Percentiles rank a stretch among this genome's conserved stretches.
phyloP scores from a whole-genome alignment of 2,113 vertebrate genomes.

The Craseonycteris thonglongyai region DNA sequence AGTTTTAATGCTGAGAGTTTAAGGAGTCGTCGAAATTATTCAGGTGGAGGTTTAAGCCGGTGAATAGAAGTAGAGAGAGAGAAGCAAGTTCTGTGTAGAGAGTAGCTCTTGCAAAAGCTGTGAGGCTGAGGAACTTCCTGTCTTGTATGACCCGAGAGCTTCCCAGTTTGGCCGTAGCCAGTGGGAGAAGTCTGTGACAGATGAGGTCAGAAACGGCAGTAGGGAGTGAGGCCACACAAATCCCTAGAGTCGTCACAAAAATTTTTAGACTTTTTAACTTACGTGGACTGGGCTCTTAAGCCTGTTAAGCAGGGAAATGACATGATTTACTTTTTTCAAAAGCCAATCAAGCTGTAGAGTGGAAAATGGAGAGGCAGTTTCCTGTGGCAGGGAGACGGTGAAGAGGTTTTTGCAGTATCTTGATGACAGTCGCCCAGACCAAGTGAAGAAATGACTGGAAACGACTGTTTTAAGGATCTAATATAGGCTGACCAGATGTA shows the following conservation, averaged over 20 bases:
- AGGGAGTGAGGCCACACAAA: neutral
- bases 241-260: neutral
- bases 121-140: neutral
- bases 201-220: neutral
- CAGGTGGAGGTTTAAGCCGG: neutral
- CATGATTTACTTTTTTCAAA: neutral
- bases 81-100: neutral
- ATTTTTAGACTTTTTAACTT: neutral
- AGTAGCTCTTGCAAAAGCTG: neutral
- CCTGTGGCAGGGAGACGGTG: neutral
- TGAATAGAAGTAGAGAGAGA: neutral
- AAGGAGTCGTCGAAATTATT: neutral
- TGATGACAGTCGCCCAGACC: neutral
- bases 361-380: neutral
- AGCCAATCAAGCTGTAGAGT: neutral
- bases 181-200: neutral
- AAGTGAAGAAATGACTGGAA: neutral
- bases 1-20: neutral
- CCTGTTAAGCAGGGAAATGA: neutral
- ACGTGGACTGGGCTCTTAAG: neutral
- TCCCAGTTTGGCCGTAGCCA: neutral
- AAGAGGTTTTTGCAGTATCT: neutral
- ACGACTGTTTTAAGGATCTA: neutral
- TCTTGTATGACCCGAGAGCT: neutral
- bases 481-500: no score